These are phyloP conservation scores for Eupithecia subfuscata DNA, from an alignment of 2,888 invertebrate genomes.

Conservation along the genomic window DNA sequence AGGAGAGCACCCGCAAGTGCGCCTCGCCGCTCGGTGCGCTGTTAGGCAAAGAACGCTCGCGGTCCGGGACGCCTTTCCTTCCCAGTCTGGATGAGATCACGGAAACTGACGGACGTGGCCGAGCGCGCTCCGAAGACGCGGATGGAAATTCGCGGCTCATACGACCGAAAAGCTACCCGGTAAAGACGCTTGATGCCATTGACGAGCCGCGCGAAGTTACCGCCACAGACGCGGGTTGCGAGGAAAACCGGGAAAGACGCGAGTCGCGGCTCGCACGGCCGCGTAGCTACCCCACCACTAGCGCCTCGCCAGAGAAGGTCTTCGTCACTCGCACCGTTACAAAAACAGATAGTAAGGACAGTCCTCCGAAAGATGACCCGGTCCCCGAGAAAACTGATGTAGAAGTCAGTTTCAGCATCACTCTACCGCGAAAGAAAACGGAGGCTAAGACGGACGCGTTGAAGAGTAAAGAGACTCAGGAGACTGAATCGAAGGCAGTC, in stretches of 20 bases:
- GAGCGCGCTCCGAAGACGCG: slow-evolving; percentile 59
- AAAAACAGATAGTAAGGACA: slow-evolving; percentile 59
- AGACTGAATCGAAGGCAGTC: slow-evolving; percentile 48
- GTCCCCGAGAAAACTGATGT: slow-evolving; percentile 66
- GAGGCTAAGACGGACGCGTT: slow-evolving; percentile 52
- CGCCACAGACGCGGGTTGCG: slow-evolving; percentile 44
- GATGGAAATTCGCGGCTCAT: slow-evolving; percentile 73
- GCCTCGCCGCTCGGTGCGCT: slow-evolving; percentile 68
- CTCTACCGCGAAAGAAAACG: slow-evolving; percentile 69
- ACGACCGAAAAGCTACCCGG: slow-evolving; percentile 85
- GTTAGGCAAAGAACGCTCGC: slow-evolving; percentile 70
- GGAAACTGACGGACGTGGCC: slow-evolving; percentile 55
- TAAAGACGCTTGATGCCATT: slow-evolving; percentile 66
- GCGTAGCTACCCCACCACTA: slow-evolving; percentile 85
- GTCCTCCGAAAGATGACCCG: slow-evolving; percentile 51
- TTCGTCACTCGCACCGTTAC: slow-evolving; percentile 60
- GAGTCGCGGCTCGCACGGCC: slow-evolving; percentile 82
- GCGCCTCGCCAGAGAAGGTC: slow-evolving; percentile 74
- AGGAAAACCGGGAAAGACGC: slow-evolving; percentile 56
- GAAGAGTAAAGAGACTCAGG: slow-evolving; percentile 48
- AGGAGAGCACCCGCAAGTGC: slow-evolving; percentile 67
- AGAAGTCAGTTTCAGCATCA: slow-evolving; percentile 79
- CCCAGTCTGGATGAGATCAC: slow-evolving; percentile 81
- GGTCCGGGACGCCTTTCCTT: slow-evolving; percentile 79
- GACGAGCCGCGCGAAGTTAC: slow-evolving; percentile 60